Conservation (phyloP, 2,797 vertebrate genomes). For the Gymnopithys bicolor region DNA sequence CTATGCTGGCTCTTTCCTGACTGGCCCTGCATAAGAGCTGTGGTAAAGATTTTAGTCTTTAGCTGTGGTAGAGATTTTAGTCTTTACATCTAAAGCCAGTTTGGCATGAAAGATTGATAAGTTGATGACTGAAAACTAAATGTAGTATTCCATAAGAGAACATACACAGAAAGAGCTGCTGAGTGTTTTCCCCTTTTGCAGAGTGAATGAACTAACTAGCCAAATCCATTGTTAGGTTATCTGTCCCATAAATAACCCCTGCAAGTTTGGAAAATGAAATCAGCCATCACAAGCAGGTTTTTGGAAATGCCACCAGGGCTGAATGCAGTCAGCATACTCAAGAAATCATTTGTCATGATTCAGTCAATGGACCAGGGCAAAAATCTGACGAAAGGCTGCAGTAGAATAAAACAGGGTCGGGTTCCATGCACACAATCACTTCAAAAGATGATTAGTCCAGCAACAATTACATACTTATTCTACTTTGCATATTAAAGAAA, state of each 20-base stretch:
- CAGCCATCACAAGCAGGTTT: conserved; percentile 11
- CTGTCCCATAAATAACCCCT: conserved; percentile 26
- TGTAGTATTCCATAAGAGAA: conserved; percentile 30
- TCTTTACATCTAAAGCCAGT: conserved; percentile 23
- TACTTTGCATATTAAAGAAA: neutral
- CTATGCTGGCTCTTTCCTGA: conserved; percentile 8
- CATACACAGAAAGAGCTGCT: conserved; percentile 10
- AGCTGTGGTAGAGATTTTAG: conserved; percentile 25
- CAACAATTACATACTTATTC: neutral
- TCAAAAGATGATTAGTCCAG: neutral
- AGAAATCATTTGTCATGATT: conserved; percentile 50
- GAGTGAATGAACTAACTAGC: conserved; percentile 46
- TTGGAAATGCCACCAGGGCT: neutral
- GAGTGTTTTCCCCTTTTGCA: neutral
- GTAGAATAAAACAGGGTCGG: neutral
- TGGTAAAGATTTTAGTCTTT: conserved; percentile 32
- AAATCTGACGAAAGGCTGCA: conserved; percentile 8
- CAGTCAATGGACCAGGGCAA: neutral
- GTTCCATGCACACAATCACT: neutral
- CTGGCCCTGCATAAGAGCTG: conserved; percentile 1
- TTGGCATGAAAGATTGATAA: conserved; percentile 55
- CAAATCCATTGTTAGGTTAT: conserved; percentile 24
- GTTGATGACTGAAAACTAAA: conserved; percentile 52
- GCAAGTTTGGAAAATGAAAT: conserved; percentile 61
- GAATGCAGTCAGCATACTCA: conserved; percentile 24